These are phyloP conservation scores for Calyptomena viridis DNA, from an alignment of 2,113 vertebrate genomes.

Conservation along the genomic window DNA sequence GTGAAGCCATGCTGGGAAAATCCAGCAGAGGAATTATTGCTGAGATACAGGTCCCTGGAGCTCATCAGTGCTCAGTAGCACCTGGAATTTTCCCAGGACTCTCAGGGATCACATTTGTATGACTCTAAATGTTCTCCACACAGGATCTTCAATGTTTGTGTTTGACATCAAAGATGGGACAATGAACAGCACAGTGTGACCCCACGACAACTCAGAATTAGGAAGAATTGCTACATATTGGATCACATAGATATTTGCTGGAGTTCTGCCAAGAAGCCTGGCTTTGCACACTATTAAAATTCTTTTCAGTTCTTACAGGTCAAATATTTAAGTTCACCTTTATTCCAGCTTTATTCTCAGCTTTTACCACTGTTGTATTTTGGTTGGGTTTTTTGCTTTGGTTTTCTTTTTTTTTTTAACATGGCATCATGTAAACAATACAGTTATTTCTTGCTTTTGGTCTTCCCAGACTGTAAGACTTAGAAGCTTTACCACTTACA, in stretches of 20 bases:
- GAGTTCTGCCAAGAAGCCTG: background rate
- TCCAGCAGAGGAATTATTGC: background rate
- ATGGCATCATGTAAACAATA: background rate
- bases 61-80: background rate
- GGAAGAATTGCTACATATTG: background rate
- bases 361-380: background rate
- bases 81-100: background rate
- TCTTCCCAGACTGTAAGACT: background rate
- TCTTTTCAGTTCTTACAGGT: background rate
- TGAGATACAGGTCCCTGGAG: background rate
- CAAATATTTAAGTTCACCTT: background rate
- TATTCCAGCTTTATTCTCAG: background rate
- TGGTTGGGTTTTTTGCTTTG: background rate
- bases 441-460: background rate
- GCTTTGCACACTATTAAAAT: background rate
- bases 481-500: slow-evolving; percentile 16
- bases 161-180: background rate
- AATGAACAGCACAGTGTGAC: background rate
- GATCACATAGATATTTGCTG: background rate
- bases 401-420: background rate
- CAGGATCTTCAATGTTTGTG: background rate
- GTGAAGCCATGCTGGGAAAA: background rate
- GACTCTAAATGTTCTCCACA: background rate
- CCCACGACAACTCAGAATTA: background rate
- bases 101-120: fast-evolving